Evolutionary conservation across 2,888 invertebrate species (phyloP), one percentile per base, ranked within the genome.

Genomic region (Pyrocoelia pectoralis): DNA sequence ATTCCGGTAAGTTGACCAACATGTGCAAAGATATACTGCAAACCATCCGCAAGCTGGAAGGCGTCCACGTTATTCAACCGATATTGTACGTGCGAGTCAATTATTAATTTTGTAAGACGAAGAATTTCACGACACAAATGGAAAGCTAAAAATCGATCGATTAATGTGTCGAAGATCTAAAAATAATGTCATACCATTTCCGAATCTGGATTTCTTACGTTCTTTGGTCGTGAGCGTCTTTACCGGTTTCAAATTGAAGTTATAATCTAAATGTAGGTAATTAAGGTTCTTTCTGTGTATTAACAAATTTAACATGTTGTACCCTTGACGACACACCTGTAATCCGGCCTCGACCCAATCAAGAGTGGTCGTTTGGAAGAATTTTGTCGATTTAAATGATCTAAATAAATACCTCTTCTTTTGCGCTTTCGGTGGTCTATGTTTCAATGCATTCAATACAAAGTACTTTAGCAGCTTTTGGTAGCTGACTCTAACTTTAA

Each of bases 341-440:
- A 99, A 83, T 2, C 99, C 99, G 9, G 97, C 98, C 83, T 99
- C 99, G 1, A 99, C 99, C 99, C 99, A 99, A 83, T 99, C 99
- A 71, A 99, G 84, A 0, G 97, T 97, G 0, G 99, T 99, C 0
- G 97, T 97, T 89, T 99, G 98, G 87, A 99, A 99, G 85, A 99
- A 99, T 82, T 99, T 99, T 0, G 99, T 99, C 0, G 98, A 95
- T 82, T 99, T 99, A 84, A 99, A 99, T 0, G 99, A 99, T 24
- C 98, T 90, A 88, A 99, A 99, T 48, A 99, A 84, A 77, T 98
- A 98, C 62, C 98, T 89, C 78, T 98, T 98, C 83, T 99, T 99
- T 81, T 99, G 99, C 8, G 99, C 94, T 80, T 99, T 99, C 0
- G 99, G 99, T 46, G 96, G 93, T 66, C 97, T 87, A 80, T 99